Percentiles rank a stretch among this genome's conserved stretches.
These are phyloP conservation scores for Plagiodera versicolora DNA, from an alignment of 2,888 invertebrate species.

Conservation along the genomic window DNA sequence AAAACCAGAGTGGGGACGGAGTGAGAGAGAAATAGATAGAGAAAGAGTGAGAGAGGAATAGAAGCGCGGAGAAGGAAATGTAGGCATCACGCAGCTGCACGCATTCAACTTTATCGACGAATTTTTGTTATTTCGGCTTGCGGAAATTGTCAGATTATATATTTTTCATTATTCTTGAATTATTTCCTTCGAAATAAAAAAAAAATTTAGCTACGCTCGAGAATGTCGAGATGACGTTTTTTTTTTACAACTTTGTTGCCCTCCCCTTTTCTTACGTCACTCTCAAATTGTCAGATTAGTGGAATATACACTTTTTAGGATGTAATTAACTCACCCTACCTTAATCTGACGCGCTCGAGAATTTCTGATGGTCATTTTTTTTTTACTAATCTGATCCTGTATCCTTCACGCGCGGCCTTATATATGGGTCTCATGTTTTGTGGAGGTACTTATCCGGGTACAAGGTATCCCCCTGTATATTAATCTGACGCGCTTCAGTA, in stretches of 20 bases:
- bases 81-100: constrained; percentile 4
- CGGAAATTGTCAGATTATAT: background rate
- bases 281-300: background rate
- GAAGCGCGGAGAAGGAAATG: background rate
- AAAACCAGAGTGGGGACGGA: too few relatives aligned
- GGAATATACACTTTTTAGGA: constrained; percentile 14
- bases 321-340: constrained; percentile 16
- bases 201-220: background rate
- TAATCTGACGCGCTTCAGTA: constrained; percentile 10
- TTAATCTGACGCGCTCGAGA: constrained; percentile 22
- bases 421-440: background rate
- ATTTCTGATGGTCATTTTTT: constrained; percentile 3
- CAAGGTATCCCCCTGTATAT: constrained; percentile 1
- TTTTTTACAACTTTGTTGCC: too few relatives aligned
- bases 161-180: background rate
- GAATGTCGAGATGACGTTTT: too few relatives aligned
- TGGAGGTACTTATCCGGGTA: background rate
- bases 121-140: too few relatives aligned
- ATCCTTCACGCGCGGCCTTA: constrained; percentile 3
- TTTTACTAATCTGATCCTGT: constrained; percentile 10
- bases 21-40: constrained; percentile 4
- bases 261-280: constrained; percentile 5
- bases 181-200: background rate
- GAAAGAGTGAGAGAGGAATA: constrained; percentile 12
- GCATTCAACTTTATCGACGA: too few relatives aligned